Evolutionary conservation across 2,888 invertebrate genomes (phyloP).

Genomic region (Phasia obesa): DNA sequence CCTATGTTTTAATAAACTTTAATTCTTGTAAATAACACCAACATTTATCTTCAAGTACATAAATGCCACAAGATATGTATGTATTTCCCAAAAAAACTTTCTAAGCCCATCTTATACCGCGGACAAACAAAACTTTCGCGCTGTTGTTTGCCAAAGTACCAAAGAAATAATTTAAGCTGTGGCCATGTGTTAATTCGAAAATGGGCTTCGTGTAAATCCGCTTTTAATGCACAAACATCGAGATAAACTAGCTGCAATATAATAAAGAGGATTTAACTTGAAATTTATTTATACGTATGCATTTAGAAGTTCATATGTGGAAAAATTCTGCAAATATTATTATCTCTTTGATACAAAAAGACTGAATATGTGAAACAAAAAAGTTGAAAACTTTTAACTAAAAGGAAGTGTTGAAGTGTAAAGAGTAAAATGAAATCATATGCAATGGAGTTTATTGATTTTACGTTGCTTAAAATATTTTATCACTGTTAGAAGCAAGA

Average conservation of each 20-base stretch:
- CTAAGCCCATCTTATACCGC: conserved; percentile 37
- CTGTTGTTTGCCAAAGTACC: conserved; percentile 45
- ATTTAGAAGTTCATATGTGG: not conserved
- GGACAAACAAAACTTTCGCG: conserved; percentile 35
- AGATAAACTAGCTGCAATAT: conserved; percentile 56
- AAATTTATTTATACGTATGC: conserved; percentile 23
- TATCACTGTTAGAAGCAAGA: not conserved
- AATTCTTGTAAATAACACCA: not conserved
- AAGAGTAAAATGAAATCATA: not conserved
- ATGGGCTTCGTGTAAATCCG: conserved; percentile 48
- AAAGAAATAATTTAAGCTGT: conserved; percentile 41
- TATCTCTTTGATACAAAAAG: not conserved
- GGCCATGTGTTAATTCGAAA: conserved; percentile 61
- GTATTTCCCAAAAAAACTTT: conserved; percentile 25
- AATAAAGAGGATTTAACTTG: conserved; percentile 56
- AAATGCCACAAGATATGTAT: conserved; percentile 5
- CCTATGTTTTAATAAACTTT: not conserved
- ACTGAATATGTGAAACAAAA: not conserved
- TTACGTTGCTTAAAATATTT: not conserved
- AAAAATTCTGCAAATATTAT: not conserved
- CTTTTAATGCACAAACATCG: conserved; percentile 43
- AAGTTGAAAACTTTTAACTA: conserved; percentile 8
- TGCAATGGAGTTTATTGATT: not conserved
- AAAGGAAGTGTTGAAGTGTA: not conserved
- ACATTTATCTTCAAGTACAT: conserved; percentile 18